Evolutionary conservation across 2,888 invertebrate species (phyloP).

Genomic region (Cosmopolites sordidus): DNA sequence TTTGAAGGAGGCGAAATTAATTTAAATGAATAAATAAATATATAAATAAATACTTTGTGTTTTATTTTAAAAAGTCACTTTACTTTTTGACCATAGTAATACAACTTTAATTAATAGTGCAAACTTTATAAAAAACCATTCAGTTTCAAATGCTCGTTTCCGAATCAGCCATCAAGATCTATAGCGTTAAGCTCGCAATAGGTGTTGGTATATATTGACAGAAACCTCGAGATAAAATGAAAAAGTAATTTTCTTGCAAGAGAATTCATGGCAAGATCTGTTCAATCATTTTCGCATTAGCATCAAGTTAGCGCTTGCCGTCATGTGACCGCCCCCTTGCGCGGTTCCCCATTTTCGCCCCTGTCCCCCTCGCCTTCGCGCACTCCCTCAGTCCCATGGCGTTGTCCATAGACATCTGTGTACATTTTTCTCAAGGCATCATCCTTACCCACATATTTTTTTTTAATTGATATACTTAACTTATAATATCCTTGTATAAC

Average conservation of each 20-base stretch:
- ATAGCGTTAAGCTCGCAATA: slow-evolving; percentile 10
- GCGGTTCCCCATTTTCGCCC: slow-evolving; percentile 13
- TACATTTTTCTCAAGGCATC: not conserved
- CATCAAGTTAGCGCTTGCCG: slow-evolving; percentile 47
- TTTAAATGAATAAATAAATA: too few species aligned
- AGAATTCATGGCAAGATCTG: slow-evolving; percentile 48
- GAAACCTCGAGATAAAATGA: slow-evolving; percentile 46
- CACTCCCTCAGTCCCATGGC: not conserved
- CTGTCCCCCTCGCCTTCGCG: not conserved
- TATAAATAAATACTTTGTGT: too few species aligned
- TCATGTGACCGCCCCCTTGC: slow-evolving; percentile 38
- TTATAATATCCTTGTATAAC: too few species aligned
- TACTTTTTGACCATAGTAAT: too few species aligned
- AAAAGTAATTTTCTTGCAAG: slow-evolving; percentile 50
- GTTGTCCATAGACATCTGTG: slow-evolving; percentile 9
- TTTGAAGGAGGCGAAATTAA: too few species aligned
- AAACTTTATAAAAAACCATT: too few species aligned
- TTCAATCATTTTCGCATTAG: slow-evolving; percentile 48
- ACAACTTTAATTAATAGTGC: too few species aligned
- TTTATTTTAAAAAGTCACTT: too few species aligned
- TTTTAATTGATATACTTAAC: too few species aligned
- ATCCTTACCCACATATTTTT: not conserved
- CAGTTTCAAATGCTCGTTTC: not conserved
- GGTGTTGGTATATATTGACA: slow-evolving; percentile 31
- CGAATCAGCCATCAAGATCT: not conserved